Percentiles rank a stretch among this genome's conserved stretches.
Conservation (phyloP, 2,888 invertebrate species). For the Selenia dentaria region DNA sequence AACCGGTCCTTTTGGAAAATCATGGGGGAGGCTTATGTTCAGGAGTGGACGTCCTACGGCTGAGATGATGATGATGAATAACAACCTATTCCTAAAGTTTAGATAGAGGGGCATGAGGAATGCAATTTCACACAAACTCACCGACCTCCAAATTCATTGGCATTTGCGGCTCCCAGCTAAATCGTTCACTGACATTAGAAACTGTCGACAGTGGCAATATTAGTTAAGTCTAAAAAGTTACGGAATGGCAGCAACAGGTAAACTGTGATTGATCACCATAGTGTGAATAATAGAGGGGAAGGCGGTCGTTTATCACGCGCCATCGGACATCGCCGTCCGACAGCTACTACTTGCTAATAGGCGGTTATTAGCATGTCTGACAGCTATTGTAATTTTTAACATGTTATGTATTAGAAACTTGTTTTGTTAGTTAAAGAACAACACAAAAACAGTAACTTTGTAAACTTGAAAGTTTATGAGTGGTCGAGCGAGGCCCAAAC, state of each 20-base stretch:
- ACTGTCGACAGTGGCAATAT: neutral
- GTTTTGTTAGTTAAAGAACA: too few relatives aligned
- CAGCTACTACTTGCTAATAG: conserved; percentile 14
- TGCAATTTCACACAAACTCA: neutral
- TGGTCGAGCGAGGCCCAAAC: too few relatives aligned
- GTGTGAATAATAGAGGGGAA: conserved; percentile 44
- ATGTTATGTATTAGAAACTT: too few relatives aligned
- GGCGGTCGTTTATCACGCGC: conserved; percentile 51
- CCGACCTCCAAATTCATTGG: neutral
- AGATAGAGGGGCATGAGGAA: neutral
- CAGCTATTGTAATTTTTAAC: too few relatives aligned
- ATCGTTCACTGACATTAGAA: neutral
- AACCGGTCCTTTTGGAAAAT: too few relatives aligned
- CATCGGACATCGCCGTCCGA: conserved; percentile 28
- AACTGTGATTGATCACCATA: conserved; percentile 49
- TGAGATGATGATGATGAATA: too few relatives aligned
- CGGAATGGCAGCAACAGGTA: conserved; percentile 32
- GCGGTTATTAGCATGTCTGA: conserved; percentile 8
- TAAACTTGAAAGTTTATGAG: too few relatives aligned
- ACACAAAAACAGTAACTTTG: too few relatives aligned
- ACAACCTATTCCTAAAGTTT: too few relatives aligned
- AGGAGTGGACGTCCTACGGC: too few relatives aligned
- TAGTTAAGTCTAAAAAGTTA: conserved; percentile 8
- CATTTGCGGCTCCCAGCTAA: neutral
- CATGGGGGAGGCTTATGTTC: too few relatives aligned